Percentiles rank a stretch among this genome's conserved stretches.
Conservation (phyloP, 1,140 invertebrate genomes). For the Drosophila rhopaloa region DNA sequence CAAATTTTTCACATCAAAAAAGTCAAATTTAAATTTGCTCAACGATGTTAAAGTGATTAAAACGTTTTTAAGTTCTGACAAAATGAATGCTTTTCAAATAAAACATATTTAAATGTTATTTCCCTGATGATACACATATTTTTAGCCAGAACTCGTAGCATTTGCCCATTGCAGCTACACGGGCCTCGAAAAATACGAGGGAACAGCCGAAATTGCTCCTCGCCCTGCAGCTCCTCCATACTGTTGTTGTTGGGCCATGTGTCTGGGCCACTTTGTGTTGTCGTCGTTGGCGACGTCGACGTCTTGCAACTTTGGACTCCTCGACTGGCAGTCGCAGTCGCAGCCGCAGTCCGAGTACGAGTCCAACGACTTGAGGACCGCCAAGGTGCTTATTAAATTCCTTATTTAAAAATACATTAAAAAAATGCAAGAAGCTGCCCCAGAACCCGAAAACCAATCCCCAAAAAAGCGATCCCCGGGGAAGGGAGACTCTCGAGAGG, state of each 20-base stretch:
- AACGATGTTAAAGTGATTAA: too few relatives aligned
- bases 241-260: constrained; percentile 51
- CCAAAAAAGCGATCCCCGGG: constrained; percentile 17
- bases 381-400: constrained; percentile 83
- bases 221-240: constrained; percentile 65
- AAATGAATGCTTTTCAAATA: too few relatives aligned
- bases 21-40: too few relatives aligned
- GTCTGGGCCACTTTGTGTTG: constrained; percentile 80
- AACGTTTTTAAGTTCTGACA: too few relatives aligned
- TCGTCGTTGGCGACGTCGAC: constrained; percentile 69
- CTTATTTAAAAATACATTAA: constrained; percentile 84
- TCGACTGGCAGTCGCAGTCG: constrained; percentile 26
- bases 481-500: background rate
- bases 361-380: constrained; percentile 70
- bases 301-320: constrained; percentile 43
- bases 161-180: constrained; percentile 54
- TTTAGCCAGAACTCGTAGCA: background rate
- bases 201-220: constrained; percentile 58
- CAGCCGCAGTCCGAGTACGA: constrained; percentile 19
- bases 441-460: constrained; percentile 55
- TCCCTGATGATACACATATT: background rate
- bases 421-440: constrained; percentile 80
- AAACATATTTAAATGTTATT: background rate
- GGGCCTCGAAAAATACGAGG: constrained; percentile 8
- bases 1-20: too few relatives aligned